A percentile compares a stretch with the other conserved stretches of the same genome.
Evolutionary conservation across 2,113 vertebrate genomes (phyloP).

Genomic region (Petromus typicus): DNA sequence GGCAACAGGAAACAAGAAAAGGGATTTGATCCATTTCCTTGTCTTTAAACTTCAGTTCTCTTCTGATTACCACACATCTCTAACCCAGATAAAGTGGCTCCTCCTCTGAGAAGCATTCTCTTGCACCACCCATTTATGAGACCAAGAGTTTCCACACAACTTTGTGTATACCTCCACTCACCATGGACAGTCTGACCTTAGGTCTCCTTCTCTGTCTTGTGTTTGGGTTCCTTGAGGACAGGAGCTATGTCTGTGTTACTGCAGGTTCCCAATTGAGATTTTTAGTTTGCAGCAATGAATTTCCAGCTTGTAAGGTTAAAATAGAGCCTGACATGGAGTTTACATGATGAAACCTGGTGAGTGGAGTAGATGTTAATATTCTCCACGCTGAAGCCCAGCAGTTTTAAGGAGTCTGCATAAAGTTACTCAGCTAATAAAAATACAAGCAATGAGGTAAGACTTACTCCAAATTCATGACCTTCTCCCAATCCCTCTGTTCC

Average conservation of each 20-base stretch:
- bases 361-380: no score
- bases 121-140: background rate
- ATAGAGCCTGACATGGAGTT: background rate
- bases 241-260: background rate
- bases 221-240: background rate
- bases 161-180: background rate
- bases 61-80: background rate
- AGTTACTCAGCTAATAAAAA: background rate
- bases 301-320: background rate
- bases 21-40: background rate
- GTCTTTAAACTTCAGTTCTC: background rate
- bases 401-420: background rate
- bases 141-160: background rate
- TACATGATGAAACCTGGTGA: background rate
- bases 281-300: background rate
- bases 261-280: background rate
- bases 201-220: background rate
- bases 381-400: background rate
- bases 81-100: background rate
- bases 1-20: background rate
- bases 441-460: background rate
- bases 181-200: background rate
- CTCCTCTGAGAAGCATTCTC: background rate
- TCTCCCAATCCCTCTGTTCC: background rate
- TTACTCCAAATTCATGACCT: background rate